phyloP scores from a whole-genome alignment of 2,113 vertebrate genomes.

The Amphilophus citrinellus region DNA sequence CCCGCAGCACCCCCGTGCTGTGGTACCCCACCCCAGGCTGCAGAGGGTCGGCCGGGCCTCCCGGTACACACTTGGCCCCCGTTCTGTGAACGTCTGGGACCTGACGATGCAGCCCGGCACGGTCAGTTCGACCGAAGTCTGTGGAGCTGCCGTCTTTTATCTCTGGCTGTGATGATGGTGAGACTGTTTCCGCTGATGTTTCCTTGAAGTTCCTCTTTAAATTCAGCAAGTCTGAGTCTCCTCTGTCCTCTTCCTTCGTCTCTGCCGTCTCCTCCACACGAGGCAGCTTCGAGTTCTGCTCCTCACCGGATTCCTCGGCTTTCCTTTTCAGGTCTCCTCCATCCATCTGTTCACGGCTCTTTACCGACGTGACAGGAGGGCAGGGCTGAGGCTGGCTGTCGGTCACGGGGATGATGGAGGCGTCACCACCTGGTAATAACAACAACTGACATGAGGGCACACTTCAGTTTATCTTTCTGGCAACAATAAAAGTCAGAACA shows the following conservation, averaged over 20 bases:
- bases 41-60: slow-evolving; percentile 79
- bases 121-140: neutral
- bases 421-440: slow-evolving; percentile 89
- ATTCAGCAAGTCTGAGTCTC: neutral
- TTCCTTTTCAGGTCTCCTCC: slow-evolving; percentile 44
- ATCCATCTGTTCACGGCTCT: neutral
- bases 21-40: slow-evolving; percentile 86
- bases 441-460: neutral
- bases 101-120: neutral
- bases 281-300: slow-evolving; percentile 2
- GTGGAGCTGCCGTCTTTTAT: neutral
- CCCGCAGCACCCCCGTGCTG: slow-evolving; percentile 84
- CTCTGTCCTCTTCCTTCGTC: neutral
- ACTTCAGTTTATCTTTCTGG: neutral
- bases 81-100: slow-evolving; percentile 87
- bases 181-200: neutral
- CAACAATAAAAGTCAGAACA: accelerated
- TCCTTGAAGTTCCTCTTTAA: neutral
- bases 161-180: neutral
- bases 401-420: slow-evolving; percentile 91
- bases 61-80: slow-evolving; percentile 92
- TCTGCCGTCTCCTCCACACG: slow-evolving; percentile 23
- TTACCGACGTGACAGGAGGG: slow-evolving; percentile 41
- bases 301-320: neutral
- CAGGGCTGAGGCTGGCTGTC: slow-evolving; percentile 79